A percentile compares a stretch with the other conserved stretches of the same genome.
These are phyloP conservation scores for Plectropomus leopardus DNA, from an alignment of 2,113 vertebrate species.

Conservation along the genomic window DNA sequence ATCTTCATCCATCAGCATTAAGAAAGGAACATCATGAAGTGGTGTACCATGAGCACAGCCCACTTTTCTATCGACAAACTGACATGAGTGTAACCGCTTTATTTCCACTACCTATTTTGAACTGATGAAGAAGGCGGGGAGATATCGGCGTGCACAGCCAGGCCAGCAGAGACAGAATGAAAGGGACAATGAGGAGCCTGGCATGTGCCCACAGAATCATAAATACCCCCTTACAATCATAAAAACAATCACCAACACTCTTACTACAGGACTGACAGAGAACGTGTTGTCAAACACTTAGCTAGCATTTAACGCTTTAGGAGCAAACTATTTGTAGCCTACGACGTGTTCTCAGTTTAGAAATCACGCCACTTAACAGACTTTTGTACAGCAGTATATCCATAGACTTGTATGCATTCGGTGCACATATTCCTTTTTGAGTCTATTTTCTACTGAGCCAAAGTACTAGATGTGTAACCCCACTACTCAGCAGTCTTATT, in stretches of 20 bases:
- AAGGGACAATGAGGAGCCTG: conserved; percentile 1
- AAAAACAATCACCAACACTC: conserved; percentile 41
- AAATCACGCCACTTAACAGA: conserved; percentile 17
- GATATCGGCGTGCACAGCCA: not conserved
- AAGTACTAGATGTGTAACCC: conserved; percentile 74
- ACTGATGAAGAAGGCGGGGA: conserved; percentile 30
- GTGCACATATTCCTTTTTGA: conserved; percentile 78
- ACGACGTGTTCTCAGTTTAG: conserved; percentile 32
- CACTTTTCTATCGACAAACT: conserved; percentile 25
- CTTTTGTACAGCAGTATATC: conserved; percentile 72
- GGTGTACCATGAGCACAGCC: conserved; percentile 33
- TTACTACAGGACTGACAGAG: conserved; percentile 7
- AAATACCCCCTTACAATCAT: not conserved
- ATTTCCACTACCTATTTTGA: conserved; percentile 65
- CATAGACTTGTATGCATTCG: conserved; percentile 68
- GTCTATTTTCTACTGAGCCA: conserved; percentile 83
- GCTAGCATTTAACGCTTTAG: conserved; percentile 60
- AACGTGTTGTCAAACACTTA: conserved; percentile 41
- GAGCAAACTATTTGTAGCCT: conserved; percentile 48
- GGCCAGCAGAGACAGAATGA: conserved; percentile 7
- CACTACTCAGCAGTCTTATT: conserved; percentile 75
- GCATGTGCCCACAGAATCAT: not conserved
- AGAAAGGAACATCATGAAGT: conserved; percentile 36
- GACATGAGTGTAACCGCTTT: conserved; percentile 5
- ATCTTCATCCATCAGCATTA: conserved; percentile 62